These are phyloP conservation scores for Xiphorhynchus erythropygius DNA, from an alignment of 2,797 vertebrate genomes.

Conservation along the genomic window DNA sequence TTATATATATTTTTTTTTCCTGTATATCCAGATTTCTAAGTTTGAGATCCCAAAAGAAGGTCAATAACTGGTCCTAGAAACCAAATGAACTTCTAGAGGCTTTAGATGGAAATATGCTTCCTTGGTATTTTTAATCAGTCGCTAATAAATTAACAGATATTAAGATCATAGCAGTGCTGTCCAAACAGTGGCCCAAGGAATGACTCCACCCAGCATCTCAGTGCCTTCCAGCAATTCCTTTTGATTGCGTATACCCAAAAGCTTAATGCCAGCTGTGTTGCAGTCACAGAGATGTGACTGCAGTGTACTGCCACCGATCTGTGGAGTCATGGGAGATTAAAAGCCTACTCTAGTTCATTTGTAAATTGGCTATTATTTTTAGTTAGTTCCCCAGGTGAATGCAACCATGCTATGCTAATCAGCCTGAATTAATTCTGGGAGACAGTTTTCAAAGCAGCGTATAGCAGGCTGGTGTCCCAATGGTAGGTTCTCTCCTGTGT, in stretches of 20 bases:
- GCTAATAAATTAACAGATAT: neutral
- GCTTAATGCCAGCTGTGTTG: neutral
- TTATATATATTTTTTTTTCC: neutral
- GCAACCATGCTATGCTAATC: conserved; percentile 6
- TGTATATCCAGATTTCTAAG: neutral
- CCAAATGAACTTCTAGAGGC: neutral
- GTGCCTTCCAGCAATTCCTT: neutral
- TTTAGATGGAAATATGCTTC: neutral
- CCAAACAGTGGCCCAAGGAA: neutral
- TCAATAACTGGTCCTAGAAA: neutral
- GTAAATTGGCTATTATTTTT: conserved; percentile 54
- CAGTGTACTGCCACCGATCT: neutral
- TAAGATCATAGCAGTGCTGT: neutral
- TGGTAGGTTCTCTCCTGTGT: conserved; percentile 2
- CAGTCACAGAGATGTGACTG: neutral
- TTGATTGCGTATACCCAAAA: neutral
- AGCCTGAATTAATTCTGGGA: conserved; percentile 45
- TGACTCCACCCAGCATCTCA: neutral
- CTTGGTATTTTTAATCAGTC: neutral
- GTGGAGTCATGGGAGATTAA: neutral
- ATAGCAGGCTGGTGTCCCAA: neutral
- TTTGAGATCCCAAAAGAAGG: neutral
- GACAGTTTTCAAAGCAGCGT: neutral
- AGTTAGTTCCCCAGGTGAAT: conserved; percentile 23
- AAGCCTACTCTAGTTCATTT: neutral